Base-by-base conservation (phyloP, 1,140 invertebrate species). In the Brachystomella parvula region DNA sequence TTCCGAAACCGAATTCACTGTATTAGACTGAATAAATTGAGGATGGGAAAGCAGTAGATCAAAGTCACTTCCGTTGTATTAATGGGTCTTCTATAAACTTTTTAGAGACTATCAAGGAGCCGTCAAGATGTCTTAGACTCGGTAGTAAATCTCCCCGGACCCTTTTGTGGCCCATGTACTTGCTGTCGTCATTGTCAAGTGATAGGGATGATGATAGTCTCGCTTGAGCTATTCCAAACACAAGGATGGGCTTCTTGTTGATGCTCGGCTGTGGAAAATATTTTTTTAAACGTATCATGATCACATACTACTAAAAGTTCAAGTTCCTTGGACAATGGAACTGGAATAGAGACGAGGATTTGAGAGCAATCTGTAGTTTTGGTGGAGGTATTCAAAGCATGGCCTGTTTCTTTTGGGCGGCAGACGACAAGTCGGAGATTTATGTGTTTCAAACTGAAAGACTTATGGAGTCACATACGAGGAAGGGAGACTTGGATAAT, bases 361-460 rank as follows among this genome's bases (percentile, higher is more conserved):
- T 47, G 15, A 15, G 21, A 21, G 44, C 21, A 21, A 47, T 15
- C 15, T 15, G 44, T 15, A 21, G 15, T 21, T 21, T 21, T 15
- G 44, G 15, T 21, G 21, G 44, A 15, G 21, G 44, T 15, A 21
- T 47, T 21, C 44, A 21, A n/a, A n/a, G n/a, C n/a, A n/a, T n/a
- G n/a, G n/a, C n/a, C n/a, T n/a, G n/a, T n/a, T n/a, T n/a, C n/a
- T n/a, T n/a, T n/a, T n/a, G n/a, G n/a, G n/a, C n/a, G n/a, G n/a
- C n/a, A n/a, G n/a, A n/a, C n/a, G 44, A 47, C 44, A 47, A 47
- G 15, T 47, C 44, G 44, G 44, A 47, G 44, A 47, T 47, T 47
- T 47, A 47, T 47, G 44, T 21, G 44, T 15, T 47, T 15, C 15
- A 15, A 21, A 15, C 21, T 47, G 44, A 15, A 21, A 47, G 21